Conservation (phyloP, 2,797 vertebrate species). For the Arrhamphus sclerolepis region DNA sequence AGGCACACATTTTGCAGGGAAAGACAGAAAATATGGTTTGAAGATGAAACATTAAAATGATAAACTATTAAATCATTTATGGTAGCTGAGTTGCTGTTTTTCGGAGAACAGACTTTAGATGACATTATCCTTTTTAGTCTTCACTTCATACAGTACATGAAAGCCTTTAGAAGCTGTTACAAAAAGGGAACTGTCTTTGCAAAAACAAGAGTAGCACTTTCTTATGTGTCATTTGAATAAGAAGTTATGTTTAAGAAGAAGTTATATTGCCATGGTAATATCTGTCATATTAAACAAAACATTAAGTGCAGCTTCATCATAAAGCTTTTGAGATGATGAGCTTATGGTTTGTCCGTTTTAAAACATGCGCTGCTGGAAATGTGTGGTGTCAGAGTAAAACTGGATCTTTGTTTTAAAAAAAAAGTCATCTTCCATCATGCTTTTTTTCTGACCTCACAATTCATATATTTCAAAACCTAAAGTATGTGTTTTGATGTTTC, state of each 20-base stretch:
- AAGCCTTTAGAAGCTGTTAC: slow-evolving; percentile 37
- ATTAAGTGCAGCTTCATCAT: slow-evolving; percentile 13
- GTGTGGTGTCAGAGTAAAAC: slow-evolving; percentile 27
- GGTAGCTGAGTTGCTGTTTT: slow-evolving; percentile 8
- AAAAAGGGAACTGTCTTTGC: slow-evolving; percentile 29
- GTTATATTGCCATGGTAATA: slow-evolving; percentile 20
- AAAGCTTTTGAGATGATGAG: slow-evolving; percentile 1
- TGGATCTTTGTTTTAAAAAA: slow-evolving; percentile 32
- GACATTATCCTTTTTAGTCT: slow-evolving; percentile 8
- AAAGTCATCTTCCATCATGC: too few relatives aligned
- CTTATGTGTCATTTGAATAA: slow-evolving; percentile 34
- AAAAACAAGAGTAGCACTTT: slow-evolving; percentile 48
- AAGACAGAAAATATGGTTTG: slow-evolving; percentile 1
- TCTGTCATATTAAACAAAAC: slow-evolving; percentile 11
- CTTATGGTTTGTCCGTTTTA: slow-evolving; percentile 15
- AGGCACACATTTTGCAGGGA: not conserved
- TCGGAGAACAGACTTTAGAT: slow-evolving; percentile 11
- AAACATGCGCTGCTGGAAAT: not conserved
- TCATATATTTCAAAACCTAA: slow-evolving; percentile 37
- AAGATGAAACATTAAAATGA: not conserved
- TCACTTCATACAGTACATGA: slow-evolving; percentile 30
- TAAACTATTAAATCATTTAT: not conserved
- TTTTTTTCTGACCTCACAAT: slow-evolving; percentile 36
- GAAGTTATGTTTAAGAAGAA: slow-evolving; percentile 17
- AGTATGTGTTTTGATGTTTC: slow-evolving; percentile 31